These are phyloP conservation scores for Alfaro cultratus DNA, from an alignment of 2,797 vertebrate genomes.

Conservation along the genomic window DNA sequence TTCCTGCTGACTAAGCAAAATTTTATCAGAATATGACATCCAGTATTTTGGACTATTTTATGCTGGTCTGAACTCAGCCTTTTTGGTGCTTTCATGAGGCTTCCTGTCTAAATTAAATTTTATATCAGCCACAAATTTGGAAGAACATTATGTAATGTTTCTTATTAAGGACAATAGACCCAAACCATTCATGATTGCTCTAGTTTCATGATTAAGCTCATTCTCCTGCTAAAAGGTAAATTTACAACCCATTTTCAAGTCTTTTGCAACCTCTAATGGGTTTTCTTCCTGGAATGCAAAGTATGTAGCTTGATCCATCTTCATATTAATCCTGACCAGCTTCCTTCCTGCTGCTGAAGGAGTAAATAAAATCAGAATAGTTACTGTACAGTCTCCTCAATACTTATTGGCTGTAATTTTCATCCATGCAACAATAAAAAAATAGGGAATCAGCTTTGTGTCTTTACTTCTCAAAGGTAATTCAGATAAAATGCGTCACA, in stretches of 20 bases:
- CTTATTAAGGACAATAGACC: not conserved
- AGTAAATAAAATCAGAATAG: not conserved
- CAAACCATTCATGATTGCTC: not conserved
- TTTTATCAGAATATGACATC: not conserved
- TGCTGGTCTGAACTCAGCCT: not conserved
- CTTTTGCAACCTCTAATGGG: not conserved
- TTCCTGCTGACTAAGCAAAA: not conserved
- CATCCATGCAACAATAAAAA: not conserved
- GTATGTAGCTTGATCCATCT: not conserved
- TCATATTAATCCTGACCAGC: not conserved
- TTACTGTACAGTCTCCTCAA: not conserved
- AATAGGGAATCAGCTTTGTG: not conserved
- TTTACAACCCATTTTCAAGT: not conserved
- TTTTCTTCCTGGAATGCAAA: not conserved
- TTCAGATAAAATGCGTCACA: not conserved
- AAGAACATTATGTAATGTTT: not conserved
- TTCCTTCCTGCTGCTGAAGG: not conserved
- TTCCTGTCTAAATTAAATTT: too few species aligned
- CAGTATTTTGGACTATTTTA: not conserved
- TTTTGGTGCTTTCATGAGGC: not conserved
- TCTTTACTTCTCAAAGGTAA: not conserved
- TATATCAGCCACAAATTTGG: not conserved
- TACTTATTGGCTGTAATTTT: not conserved
- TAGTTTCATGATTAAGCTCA: not conserved
- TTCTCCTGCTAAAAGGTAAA: not conserved